Conservation (phyloP, 2,888 invertebrate species). For the Drosophila neonasuta region DNA sequence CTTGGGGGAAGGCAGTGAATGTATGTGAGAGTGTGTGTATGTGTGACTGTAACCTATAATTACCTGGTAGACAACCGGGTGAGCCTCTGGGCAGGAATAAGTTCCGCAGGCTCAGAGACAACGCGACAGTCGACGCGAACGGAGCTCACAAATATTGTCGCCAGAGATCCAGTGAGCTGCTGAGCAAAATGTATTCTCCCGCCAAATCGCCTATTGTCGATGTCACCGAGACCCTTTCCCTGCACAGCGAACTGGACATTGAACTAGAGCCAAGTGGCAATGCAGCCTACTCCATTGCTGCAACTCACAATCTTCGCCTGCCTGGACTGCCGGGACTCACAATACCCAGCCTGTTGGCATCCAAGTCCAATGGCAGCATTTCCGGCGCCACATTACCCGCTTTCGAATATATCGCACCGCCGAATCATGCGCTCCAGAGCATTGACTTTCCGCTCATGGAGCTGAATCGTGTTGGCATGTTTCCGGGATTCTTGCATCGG, state of each 20-base stretch:
- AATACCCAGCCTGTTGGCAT: constrained; percentile 53
- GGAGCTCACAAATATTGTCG: constrained; percentile 37
- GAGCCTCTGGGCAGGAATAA: constrained; percentile 25
- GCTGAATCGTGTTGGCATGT: constrained; percentile 76
- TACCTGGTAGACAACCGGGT: constrained; percentile 42
- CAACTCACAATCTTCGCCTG: constrained; percentile 52
- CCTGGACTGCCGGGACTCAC: constrained; percentile 44
- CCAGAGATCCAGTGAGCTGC: not conserved
- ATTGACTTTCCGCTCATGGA: constrained; percentile 79
- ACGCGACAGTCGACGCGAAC: constrained; percentile 57
- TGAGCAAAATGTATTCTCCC: constrained; percentile 57
- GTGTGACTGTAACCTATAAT: constrained; percentile 66
- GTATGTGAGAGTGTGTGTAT: constrained; percentile 7
- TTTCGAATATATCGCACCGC: constrained; percentile 76
- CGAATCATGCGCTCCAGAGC: constrained; percentile 56
- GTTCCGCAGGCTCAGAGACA: constrained; percentile 39
- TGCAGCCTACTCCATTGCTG: constrained; percentile 20
- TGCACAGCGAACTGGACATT: constrained; percentile 56
- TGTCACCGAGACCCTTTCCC: constrained; percentile 71
- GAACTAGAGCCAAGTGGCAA: constrained; percentile 46
- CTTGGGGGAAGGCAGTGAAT: not conserved
- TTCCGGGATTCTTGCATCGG: constrained; percentile 80
- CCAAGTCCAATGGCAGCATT: constrained; percentile 44
- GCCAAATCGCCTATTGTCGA: constrained; percentile 76
- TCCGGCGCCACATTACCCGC: constrained; percentile 64